Percentiles rank a stretch among this genome's conserved stretches.
Conservation (phyloP, 2,797 vertebrate genomes). For the Pseudotriccus pelzelni region DNA sequence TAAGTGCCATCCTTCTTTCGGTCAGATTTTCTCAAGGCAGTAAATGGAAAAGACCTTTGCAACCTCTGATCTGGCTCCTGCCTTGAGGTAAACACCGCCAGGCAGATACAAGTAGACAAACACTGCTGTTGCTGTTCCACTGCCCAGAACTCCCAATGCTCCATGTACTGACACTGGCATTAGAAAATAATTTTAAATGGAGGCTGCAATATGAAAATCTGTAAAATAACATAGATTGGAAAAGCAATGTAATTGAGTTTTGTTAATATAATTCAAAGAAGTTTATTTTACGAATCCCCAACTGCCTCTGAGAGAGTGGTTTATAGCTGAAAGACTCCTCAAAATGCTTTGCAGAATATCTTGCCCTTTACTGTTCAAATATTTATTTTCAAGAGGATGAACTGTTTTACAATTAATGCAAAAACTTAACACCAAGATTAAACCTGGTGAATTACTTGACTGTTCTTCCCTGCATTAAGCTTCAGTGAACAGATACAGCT, state of each 20-base stretch:
- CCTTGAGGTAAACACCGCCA: background rate
- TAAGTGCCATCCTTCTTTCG: background rate
- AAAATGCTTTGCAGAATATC: background rate
- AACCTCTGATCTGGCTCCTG: background rate
- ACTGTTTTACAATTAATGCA: slow-evolving; percentile 35
- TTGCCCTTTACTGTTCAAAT: slow-evolving; percentile 47
- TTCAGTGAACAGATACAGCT: slow-evolving; percentile 4
- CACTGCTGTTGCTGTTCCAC: fast-evolving
- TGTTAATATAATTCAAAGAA: background rate
- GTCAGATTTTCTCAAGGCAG: background rate
- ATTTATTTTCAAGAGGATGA: slow-evolving; percentile 49
- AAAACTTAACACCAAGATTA: background rate
- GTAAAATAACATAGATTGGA: background rate
- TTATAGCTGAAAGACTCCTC: background rate
- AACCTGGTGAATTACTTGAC: slow-evolving; percentile 12
- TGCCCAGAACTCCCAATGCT: background rate
- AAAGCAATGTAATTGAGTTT: background rate
- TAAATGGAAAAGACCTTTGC: background rate
- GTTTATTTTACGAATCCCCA: background rate
- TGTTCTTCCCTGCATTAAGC: slow-evolving; percentile 36
- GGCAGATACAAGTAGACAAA: background rate
- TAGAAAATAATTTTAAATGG: background rate
- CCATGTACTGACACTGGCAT: fast-evolving
- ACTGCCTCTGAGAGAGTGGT: background rate
- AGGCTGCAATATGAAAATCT: background rate